phyloP scores from a whole-genome alignment of 2,113 vertebrate species.

The Labrus mixtus region DNA sequence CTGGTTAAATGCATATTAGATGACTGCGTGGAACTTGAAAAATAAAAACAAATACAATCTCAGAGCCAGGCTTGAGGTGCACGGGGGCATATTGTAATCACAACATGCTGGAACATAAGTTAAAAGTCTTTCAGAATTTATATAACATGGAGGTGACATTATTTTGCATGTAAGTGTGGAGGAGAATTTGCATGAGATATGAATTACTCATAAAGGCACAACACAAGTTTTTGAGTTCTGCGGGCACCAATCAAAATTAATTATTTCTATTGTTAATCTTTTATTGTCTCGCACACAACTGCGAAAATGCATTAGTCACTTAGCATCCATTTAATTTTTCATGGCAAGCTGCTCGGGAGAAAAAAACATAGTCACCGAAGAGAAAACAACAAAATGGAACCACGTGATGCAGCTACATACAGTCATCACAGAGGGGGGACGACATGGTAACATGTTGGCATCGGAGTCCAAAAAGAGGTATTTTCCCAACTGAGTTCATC shows the following conservation, averaged over 20 bases:
- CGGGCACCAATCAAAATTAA: constrained; percentile 91
- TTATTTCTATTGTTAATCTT: constrained; percentile 92
- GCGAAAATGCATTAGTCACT: constrained; percentile 94
- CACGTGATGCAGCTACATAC: constrained; percentile 38
- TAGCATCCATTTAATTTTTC: constrained; percentile 89
- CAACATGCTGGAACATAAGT: constrained; percentile 84
- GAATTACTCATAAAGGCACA: constrained; percentile 87
- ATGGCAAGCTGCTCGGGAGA: constrained; percentile 85
- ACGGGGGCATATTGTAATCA: constrained; percentile 72
- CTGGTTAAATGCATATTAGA: constrained; percentile 86
- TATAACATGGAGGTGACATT: constrained; percentile 77
- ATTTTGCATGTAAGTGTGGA: constrained; percentile 80
- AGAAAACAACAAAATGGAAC: constrained; percentile 69
- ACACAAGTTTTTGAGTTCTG: constrained; percentile 88
- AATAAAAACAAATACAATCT: constrained; percentile 81
- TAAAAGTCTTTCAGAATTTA: constrained; percentile 84
- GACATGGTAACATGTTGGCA: neutral
- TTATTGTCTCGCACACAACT: constrained; percentile 87
- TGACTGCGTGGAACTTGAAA: constrained; percentile 72
- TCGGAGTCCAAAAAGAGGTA: neutral
- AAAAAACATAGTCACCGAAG: constrained; percentile 76
- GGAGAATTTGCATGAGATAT: constrained; percentile 85
- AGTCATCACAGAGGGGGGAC: constrained; percentile 16
- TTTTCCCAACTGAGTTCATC: neutral
- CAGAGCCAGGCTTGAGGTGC: constrained; percentile 57